phyloP scores from a whole-genome alignment of 2,797 vertebrate species.

The Oceanodroma leucorhoa region DNA sequence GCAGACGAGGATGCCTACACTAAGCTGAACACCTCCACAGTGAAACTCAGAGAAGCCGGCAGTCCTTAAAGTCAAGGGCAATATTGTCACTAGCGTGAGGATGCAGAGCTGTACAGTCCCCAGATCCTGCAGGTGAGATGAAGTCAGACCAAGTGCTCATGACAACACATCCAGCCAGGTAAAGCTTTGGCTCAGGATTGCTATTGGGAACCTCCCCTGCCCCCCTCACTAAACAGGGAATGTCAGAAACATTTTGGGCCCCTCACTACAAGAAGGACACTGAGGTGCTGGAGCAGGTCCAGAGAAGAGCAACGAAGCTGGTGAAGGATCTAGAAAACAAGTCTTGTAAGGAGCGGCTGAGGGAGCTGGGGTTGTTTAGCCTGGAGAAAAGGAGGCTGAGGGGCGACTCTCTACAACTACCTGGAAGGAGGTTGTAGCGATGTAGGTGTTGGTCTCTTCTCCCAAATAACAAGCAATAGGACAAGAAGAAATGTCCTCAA shows the following conservation, averaged over 20 bases:
- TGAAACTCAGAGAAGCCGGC: background rate
- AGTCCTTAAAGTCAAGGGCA: background rate
- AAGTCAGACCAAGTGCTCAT: background rate
- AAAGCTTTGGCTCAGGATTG: background rate
- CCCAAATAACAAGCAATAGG: too few relatives aligned
- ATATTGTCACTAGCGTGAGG: rapidly evolving
- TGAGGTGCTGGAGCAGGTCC: rapidly evolving
- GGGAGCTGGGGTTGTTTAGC: background rate
- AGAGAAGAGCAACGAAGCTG: background rate
- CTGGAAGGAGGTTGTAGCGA: rapidly evolving
- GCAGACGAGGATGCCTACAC: rapidly evolving
- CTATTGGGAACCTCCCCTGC: background rate
- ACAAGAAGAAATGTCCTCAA: background rate
- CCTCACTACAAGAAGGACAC: background rate
- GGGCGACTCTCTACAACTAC: background rate
- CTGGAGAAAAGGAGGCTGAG: background rate
- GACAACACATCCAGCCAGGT: background rate
- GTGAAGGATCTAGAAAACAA: background rate
- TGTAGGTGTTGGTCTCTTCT: background rate
- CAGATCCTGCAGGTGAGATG: background rate
- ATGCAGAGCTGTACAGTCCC: background rate
- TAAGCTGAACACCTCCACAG: background rate
- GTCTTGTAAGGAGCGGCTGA: rapidly evolving
- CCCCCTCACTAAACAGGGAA: background rate
- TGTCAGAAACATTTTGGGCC: background rate